Evolutionary conservation across 1,140 invertebrate species (phyloP).

Genomic region (Spodoptera frugiperda): DNA sequence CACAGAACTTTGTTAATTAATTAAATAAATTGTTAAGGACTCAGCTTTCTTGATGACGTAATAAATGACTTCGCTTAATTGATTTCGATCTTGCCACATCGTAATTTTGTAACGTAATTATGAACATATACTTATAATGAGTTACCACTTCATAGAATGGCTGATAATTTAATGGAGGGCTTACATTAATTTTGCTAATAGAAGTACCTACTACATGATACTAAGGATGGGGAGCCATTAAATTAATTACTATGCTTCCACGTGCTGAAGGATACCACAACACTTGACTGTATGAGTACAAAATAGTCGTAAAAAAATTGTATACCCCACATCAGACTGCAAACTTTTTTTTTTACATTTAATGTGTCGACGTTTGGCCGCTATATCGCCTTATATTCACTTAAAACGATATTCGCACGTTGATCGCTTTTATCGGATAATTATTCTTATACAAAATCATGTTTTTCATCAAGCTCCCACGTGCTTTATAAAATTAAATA

Average conservation of each 20-base stretch:
- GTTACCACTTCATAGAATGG: constrained; percentile 2
- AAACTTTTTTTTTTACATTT: constrained; percentile 1
- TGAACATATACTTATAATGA: constrained; percentile 23
- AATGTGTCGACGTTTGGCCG: background rate
- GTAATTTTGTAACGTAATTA: constrained; percentile 33
- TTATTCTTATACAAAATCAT: no score
- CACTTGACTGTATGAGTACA: background rate
- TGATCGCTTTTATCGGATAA: no score
- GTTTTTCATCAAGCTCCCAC: background rate
- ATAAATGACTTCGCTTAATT: constrained; percentile 38
- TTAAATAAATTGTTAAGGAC: constrained; percentile 26
- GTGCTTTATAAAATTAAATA: no score
- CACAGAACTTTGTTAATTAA: constrained; percentile 39
- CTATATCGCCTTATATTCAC: background rate
- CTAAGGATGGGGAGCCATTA: constrained; percentile 18
- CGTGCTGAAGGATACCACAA: background rate
- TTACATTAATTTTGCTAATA: constrained; percentile 37
- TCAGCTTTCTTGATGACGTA: constrained; percentile 30
- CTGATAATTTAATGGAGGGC: constrained; percentile 26
- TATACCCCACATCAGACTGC: background rate
- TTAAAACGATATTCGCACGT: constrained; percentile 20
- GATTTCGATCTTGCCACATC: constrained; percentile 29
- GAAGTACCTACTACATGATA: constrained; percentile 29
- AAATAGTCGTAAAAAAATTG: constrained; percentile 1
- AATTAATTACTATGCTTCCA: constrained; percentile 15